Evolutionary conservation across 2,888 invertebrate species (phyloP).

Genomic region (Lucinisca nassula): DNA sequence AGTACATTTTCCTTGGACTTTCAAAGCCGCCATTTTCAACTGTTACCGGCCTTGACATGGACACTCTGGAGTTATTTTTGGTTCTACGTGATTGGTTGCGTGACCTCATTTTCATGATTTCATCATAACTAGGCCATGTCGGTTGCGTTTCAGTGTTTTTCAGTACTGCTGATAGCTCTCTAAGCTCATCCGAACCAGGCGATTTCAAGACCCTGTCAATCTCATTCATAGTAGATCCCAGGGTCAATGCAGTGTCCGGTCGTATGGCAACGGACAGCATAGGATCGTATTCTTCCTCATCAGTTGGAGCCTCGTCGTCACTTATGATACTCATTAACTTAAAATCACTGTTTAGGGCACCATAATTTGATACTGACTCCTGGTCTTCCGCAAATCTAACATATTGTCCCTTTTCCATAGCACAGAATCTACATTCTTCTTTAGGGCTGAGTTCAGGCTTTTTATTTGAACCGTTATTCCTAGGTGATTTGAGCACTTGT

Average conservation of each 20-base stretch:
- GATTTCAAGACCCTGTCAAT: constrained; percentile 56
- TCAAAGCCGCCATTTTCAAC: constrained; percentile 23
- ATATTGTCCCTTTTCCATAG: not conserved
- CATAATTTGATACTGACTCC: not conserved
- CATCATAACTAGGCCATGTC: constrained; percentile 60
- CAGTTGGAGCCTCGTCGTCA: not conserved
- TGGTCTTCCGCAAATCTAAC: constrained; percentile 1
- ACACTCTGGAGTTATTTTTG: constrained; percentile 27
- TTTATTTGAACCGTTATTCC: not conserved
- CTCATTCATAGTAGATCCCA: constrained; percentile 63
- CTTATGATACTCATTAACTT: not conserved
- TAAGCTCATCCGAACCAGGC: constrained; percentile 55
- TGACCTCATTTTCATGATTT: constrained; percentile 45
- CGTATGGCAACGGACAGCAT: constrained; percentile 55
- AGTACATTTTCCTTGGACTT: not conserved
- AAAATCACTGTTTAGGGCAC: not conserved
- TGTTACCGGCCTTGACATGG: constrained; percentile 47
- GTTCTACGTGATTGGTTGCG: constrained; percentile 15
- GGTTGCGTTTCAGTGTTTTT: constrained; percentile 44
- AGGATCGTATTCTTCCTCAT: constrained; percentile 45
- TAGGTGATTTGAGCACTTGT: constrained; percentile 33
- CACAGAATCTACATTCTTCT: not conserved
- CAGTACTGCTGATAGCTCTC: constrained; percentile 57
- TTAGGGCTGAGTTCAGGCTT: not conserved
- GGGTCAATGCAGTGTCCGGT: constrained; percentile 65